A percentile compares a stretch with the other conserved stretches of the same genome.
Conservation (phyloP, 2,888 invertebrate species). For the Vesta saturnalis region DNA sequence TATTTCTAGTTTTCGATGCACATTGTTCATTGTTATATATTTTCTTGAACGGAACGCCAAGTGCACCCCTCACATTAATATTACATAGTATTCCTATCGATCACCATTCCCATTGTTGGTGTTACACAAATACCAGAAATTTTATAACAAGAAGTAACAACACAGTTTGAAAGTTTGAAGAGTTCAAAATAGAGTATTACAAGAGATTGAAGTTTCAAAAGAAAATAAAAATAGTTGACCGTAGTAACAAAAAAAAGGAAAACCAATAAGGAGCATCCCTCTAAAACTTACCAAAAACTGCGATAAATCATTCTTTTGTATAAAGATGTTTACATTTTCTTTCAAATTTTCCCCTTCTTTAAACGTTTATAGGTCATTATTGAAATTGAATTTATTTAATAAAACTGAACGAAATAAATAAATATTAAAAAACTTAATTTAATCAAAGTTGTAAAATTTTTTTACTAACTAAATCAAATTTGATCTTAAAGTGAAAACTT, state of each 20-base stretch:
- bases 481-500: conserved; percentile 49
- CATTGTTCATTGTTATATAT: not conserved
- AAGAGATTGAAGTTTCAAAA: not conserved
- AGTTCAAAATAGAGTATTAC: not conserved
- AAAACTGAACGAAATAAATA: conserved; percentile 6
- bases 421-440: conserved; percentile 28
- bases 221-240: conserved; percentile 15
- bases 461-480: conserved; percentile 45
- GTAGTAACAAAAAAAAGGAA: conserved; percentile 12
- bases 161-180: not conserved
- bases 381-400: not conserved
- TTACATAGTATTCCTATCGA: not conserved
- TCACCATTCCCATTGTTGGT: too few species aligned
- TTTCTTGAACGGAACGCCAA: too few species aligned
- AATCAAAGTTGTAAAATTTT: conserved; percentile 36
- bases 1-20: not conserved
- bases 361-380: not conserved
- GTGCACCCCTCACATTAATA: not conserved
- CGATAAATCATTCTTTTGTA: conserved; percentile 25
- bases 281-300: conserved; percentile 18
- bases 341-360: not conserved
- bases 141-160: too few species aligned
- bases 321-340: conserved; percentile 25
- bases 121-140: too few species aligned
- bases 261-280: conserved; percentile 14